These are phyloP conservation scores for Azorinus chamasolen DNA, from an alignment of 2,888 invertebrate genomes.

Conservation along the genomic window DNA sequence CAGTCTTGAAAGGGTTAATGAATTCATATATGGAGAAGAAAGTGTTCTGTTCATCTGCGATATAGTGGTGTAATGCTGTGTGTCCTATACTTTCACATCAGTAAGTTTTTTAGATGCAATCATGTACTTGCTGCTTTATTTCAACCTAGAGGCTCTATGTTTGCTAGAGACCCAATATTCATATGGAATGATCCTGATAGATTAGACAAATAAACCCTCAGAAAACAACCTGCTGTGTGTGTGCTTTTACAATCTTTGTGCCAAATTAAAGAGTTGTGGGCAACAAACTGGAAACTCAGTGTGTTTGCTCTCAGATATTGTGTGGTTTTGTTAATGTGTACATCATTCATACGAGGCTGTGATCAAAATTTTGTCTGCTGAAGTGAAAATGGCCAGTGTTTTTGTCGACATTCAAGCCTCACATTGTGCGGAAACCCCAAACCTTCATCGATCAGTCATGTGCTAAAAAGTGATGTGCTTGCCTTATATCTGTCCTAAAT, in stretches of 20 bases:
- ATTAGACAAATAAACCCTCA: slow-evolving; percentile 17
- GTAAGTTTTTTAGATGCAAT: slow-evolving; percentile 4
- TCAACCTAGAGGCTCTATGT: background rate
- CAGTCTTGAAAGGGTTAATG: too few species aligned
- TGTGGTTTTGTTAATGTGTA: slow-evolving; percentile 3
- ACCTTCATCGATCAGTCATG: too few species aligned
- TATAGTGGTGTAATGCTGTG: slow-evolving; percentile 34
- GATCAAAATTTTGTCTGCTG: slow-evolving; percentile 1
- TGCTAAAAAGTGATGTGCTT: too few species aligned
- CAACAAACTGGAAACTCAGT: background rate
- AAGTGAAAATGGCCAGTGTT: background rate
- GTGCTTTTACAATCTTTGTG: slow-evolving; percentile 6
- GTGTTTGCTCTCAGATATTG: background rate
- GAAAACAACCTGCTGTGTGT: slow-evolving; percentile 1
- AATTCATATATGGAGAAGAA: too few species aligned
- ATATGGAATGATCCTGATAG: slow-evolving; percentile 11
- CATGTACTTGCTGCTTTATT: slow-evolving; percentile 8
- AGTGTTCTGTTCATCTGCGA: slow-evolving; percentile 12
- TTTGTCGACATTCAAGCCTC: background rate
- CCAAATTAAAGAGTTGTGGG: background rate
- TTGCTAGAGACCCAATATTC: background rate
- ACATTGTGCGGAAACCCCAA: too few species aligned
- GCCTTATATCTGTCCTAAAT: too few species aligned
- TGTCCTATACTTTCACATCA: slow-evolving; percentile 9
- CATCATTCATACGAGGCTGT: background rate